A percentile compares a stretch with the other conserved stretches of the same genome.
These are phyloP conservation scores for Ambastaia sidthimunki DNA, from an alignment of 2,797 vertebrate genomes.

Conservation along the genomic window DNA sequence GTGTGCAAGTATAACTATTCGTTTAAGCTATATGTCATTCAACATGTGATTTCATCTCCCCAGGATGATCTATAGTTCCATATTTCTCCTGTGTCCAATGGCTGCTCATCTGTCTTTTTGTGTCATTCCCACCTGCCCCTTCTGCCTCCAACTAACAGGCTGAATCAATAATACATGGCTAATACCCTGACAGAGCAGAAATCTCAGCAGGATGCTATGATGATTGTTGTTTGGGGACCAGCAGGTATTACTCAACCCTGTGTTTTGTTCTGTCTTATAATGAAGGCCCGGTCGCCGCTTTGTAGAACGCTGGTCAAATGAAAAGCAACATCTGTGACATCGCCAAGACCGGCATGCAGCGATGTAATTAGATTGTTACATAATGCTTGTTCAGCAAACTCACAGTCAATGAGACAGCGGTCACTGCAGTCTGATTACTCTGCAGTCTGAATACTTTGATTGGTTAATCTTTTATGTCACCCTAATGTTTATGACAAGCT, in stretches of 20 bases:
- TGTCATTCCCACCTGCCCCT: not conserved
- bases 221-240: slow-evolving; percentile 35
- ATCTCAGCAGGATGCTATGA: slow-evolving; percentile 39
- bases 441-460: slow-evolving; percentile 8
- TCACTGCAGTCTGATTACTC: slow-evolving; percentile 19
- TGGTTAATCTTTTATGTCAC: slow-evolving; percentile 28
- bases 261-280: slow-evolving; percentile 24
- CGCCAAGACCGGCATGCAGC: slow-evolving; percentile 1
- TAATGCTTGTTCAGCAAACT: slow-evolving; percentile 38
- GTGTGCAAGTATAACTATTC: not conserved
- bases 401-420: slow-evolving; percentile 11
- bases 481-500: slow-evolving; percentile 29
- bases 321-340: slow-evolving; percentile 22
- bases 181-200: slow-evolving; percentile 34
- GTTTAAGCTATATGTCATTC: not conserved
- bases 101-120: slow-evolving; percentile 16
- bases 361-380: slow-evolving; percentile 29
- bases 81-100: slow-evolving; percentile 4
- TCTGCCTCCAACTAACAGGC: slow-evolving; percentile 4
- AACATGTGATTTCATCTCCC: not conserved
- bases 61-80: slow-evolving; percentile 11
- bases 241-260: slow-evolving; percentile 22
- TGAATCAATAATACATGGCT: slow-evolving; percentile 53
- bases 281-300: slow-evolving; percentile 5
- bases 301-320: not conserved